phyloP scores from a whole-genome alignment of 1,140 invertebrate species.

The Pogonomyrmex barbatus region DNA sequence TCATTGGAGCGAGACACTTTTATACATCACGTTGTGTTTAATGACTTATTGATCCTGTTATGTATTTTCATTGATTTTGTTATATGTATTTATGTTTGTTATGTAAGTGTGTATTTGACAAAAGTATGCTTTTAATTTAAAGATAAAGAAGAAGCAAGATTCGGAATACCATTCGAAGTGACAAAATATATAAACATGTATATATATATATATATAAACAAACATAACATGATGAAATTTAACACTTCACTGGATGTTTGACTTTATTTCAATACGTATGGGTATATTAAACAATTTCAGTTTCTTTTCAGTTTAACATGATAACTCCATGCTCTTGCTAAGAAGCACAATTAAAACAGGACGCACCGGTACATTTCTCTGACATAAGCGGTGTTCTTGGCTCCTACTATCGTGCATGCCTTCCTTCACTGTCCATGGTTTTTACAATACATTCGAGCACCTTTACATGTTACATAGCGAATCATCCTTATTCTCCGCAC shows the following conservation, averaged over 20 bases:
- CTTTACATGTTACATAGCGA: not conserved
- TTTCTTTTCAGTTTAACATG: conserved; percentile 62
- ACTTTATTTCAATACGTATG: conserved; percentile 7
- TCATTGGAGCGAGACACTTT: conserved; percentile 24
- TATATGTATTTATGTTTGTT: conserved; percentile 19
- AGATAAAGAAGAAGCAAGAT: not conserved
- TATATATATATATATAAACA: conserved; percentile 32
- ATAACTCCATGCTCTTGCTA: conserved; percentile 23
- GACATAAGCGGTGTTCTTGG: conserved; percentile 17
- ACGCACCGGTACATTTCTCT: conserved; percentile 8
- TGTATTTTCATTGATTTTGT: conserved; percentile 47
- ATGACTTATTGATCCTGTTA: conserved; percentile 38
- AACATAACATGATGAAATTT: conserved; percentile 10
- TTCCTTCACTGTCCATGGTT: conserved; percentile 2
- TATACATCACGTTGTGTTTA: conserved; percentile 31
- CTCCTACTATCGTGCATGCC: conserved; percentile 22
- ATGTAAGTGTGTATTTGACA: not conserved
- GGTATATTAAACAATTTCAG: conserved; percentile 21
- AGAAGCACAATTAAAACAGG: conserved; percentile 18
- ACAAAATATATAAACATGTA: conserved; percentile 35
- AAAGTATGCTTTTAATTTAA: not conserved
- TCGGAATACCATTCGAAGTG: not conserved
- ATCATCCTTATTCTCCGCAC: not conserved
- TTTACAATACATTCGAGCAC: not conserved
- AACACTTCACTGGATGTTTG: conserved; percentile 2